These are phyloP conservation scores for Polia nebulosa DNA, from an alignment of 2,888 invertebrate species.

Conservation along the genomic window DNA sequence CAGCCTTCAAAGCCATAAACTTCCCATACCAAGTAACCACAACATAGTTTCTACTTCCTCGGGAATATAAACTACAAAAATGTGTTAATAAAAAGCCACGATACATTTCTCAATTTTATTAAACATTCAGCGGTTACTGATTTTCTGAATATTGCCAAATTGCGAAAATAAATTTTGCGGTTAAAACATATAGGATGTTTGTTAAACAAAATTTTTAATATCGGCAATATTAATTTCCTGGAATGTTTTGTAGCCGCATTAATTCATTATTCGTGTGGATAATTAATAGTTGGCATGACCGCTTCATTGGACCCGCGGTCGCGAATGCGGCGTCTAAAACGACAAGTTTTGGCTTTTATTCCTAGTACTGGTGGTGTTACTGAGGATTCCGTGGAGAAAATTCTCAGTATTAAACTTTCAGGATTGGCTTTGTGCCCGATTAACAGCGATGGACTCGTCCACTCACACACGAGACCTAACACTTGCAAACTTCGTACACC, in stretches of 20 bases:
- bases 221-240: slow-evolving; percentile 32
- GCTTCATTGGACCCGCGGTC: slow-evolving; percentile 23
- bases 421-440: slow-evolving; percentile 29
- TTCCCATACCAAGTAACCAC: slow-evolving; percentile 67
- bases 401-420: slow-evolving; percentile 6
- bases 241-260: slow-evolving; percentile 33
- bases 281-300: slow-evolving; percentile 42
- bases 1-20: slow-evolving; percentile 74
- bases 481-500: slow-evolving; percentile 23
- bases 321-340: slow-evolving; percentile 6
- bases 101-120: slow-evolving; percentile 63
- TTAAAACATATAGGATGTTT: slow-evolving; percentile 17
- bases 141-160: slow-evolving; percentile 44
- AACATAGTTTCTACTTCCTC: slow-evolving; percentile 74
- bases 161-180: slow-evolving; percentile 11
- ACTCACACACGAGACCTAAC: slow-evolving; percentile 16
- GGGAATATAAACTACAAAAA: slow-evolving; percentile 69
- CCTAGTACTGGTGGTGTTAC: slow-evolving; percentile 8
- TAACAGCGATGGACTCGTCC: not conserved
- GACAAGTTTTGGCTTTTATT: slow-evolving; percentile 41
- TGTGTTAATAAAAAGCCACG: slow-evolving; percentile 70
- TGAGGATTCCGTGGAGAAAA: slow-evolving; percentile 25
- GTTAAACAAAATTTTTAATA: slow-evolving; percentile 41
- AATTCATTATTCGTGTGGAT: slow-evolving; percentile 32
- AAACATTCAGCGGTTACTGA: slow-evolving; percentile 64